These are phyloP conservation scores for Palaemon carinicauda DNA, from an alignment of 1,140 invertebrate species.

Conservation along the genomic window DNA sequence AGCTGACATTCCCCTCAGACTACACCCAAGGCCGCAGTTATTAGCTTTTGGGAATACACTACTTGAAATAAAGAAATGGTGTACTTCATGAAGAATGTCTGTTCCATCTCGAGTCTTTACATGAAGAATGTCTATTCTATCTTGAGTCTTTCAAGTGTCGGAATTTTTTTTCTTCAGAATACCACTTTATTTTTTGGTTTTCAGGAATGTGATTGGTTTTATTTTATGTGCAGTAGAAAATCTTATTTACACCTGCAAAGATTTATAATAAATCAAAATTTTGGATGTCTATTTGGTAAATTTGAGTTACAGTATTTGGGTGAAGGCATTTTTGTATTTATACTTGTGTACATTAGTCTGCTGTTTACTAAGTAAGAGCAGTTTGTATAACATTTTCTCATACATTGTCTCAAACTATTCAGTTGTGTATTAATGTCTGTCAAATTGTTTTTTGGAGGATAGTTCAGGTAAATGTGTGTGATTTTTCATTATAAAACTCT, in stretches of 20 bases:
- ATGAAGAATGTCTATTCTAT: background rate
- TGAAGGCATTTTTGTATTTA: too few relatives aligned
- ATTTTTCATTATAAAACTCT: too few relatives aligned
- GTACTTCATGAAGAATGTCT: background rate
- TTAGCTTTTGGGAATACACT: background rate
- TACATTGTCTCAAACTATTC: too few relatives aligned
- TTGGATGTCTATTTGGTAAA: too few relatives aligned
- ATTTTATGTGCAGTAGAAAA: background rate
- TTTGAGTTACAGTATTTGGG: too few relatives aligned
- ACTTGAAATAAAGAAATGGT: too few relatives aligned
- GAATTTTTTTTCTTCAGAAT: background rate
- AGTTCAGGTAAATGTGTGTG: too few relatives aligned
- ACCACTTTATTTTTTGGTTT: background rate
- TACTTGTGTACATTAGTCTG: too few relatives aligned
- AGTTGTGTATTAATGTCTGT: too few relatives aligned
- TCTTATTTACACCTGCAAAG: background rate
- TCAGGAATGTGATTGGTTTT: background rate
- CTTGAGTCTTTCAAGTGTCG: background rate
- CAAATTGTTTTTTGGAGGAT: too few relatives aligned
- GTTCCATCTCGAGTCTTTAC: background rate
- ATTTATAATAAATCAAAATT: background rate
- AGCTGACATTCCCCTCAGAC: constrained; percentile 87
- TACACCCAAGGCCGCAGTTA: constrained; percentile 77
- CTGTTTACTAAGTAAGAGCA: too few relatives aligned
- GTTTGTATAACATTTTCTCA: too few relatives aligned